Evolutionary conservation across 2,113 vertebrate species (phyloP).

Genomic region (Numida meleagris): DNA sequence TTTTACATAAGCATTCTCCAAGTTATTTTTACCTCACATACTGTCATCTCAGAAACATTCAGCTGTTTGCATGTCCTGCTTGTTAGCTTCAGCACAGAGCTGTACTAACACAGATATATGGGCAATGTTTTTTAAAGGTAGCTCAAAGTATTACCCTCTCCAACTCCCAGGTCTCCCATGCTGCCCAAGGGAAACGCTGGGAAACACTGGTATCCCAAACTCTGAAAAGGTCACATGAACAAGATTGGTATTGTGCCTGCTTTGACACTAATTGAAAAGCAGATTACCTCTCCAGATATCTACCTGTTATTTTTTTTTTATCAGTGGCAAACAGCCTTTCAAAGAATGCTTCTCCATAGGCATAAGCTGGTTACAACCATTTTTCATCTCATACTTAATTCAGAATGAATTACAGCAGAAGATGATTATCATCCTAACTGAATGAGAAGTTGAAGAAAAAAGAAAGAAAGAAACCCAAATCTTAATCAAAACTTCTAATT

Average conservation of each 20-base stretch:
- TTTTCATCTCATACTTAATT: neutral
- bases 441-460: neutral
- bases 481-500: neutral
- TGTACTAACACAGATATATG: neutral
- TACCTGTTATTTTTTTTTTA: neutral
- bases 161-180: neutral
- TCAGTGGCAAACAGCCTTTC: neutral
- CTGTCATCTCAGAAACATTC: slow-evolving; percentile 19
- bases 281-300: neutral
- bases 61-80: neutral
- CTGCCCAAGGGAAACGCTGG: neutral
- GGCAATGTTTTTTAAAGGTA: neutral
- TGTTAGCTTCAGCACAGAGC: neutral
- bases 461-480: neutral
- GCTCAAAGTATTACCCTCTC: neutral
- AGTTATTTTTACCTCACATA: neutral
- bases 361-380: neutral
- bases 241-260: neutral
- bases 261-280: neutral
- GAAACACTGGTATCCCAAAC: neutral
- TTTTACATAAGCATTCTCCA: slow-evolving; percentile 12
- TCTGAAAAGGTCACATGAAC: neutral
- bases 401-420: neutral
- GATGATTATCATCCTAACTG: neutral
- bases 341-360: neutral